Evolutionary conservation across 2,888 invertebrate species (phyloP).

Genomic region (Panopea generosa): DNA sequence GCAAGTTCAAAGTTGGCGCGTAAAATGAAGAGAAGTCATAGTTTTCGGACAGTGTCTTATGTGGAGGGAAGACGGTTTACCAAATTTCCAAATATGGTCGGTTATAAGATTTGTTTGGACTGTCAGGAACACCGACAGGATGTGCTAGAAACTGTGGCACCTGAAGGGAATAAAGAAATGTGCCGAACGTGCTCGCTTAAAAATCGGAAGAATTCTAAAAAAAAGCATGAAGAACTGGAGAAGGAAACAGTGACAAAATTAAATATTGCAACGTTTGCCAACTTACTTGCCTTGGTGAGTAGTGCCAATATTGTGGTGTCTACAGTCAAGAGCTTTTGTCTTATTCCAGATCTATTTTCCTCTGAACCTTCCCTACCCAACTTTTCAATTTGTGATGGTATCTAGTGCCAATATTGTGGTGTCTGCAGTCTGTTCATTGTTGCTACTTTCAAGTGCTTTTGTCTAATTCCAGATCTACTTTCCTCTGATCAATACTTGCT

Average conservation of each 20-base stretch:
- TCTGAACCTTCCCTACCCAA: too few species aligned
- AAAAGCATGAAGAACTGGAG: not conserved
- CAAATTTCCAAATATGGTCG: conserved; percentile 61
- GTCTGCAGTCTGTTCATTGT: too few species aligned
- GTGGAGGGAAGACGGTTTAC: conserved; percentile 43
- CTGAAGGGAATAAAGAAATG: conserved; percentile 31
- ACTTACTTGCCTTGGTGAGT: conserved; percentile 70
- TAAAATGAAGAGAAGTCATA: conserved; percentile 17
- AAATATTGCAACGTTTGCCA: conserved; percentile 63
- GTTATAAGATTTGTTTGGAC: conserved; percentile 64
- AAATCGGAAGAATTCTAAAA: conserved; percentile 18
- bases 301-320: not conserved
- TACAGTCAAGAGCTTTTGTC: too few species aligned
- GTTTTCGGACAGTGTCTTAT: conserved; percentile 38
- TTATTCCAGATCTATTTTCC: too few species aligned
- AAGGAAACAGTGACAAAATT: conserved; percentile 36
- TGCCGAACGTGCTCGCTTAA: conserved; percentile 52
- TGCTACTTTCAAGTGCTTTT: too few species aligned
- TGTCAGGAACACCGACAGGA: conserved; percentile 55
- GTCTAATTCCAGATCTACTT: too few species aligned
- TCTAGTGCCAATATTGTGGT: too few species aligned
- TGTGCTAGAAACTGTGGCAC: conserved; percentile 38
- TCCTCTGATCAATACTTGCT: too few species aligned
- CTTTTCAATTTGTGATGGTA: too few species aligned
- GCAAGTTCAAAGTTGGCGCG: conserved; percentile 14